phyloP scores from a whole-genome alignment of 1,140 invertebrate genomes.

The Nebria ingens region DNA sequence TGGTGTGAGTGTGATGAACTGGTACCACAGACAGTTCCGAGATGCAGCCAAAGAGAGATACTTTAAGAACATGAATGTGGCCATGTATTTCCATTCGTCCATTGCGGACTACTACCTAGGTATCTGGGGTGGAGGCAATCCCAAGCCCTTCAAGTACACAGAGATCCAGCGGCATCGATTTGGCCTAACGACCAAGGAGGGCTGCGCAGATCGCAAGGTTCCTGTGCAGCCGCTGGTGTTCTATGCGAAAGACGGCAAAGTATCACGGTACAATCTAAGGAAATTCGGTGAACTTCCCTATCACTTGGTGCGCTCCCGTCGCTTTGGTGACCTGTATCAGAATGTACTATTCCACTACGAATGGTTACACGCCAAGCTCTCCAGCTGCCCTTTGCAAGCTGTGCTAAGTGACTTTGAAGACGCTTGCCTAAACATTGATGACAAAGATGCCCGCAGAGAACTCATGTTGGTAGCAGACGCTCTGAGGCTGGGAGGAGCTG shows the following conservation, averaged over 20 bases:
- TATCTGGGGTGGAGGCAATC: conserved; percentile 87
- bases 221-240: conserved; percentile 92
- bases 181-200: conserved; percentile 80
- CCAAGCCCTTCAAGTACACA: conserved; percentile 94
- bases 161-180: conserved; percentile 88
- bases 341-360: conserved; percentile 95
- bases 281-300: conserved; percentile 95
- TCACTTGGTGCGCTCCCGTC: conserved; percentile 79
- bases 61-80: conserved; percentile 95
- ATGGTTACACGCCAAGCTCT: conserved; percentile 93
- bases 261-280: conserved; percentile 75
- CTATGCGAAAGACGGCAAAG: conserved; percentile 75
- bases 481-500: conserved; percentile 80
- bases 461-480: conserved; percentile 91
- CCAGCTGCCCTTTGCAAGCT: conserved; percentile 88
- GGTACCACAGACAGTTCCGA: conserved; percentile 95
- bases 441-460: conserved; percentile 79
- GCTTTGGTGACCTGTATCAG: conserved; percentile 87
- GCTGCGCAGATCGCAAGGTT: conserved; percentile 90
- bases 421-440: conserved; percentile 71
- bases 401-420: conserved; percentile 95
- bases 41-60: conserved; percentile 90
- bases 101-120: conserved; percentile 97
- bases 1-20: conserved; percentile 93
- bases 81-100: conserved; percentile 91